These are phyloP conservation scores for Petrosia ficiformis DNA, from an alignment of 37 sponge, comb jelly and placozoan species.

Conservation along the genomic window DNA sequence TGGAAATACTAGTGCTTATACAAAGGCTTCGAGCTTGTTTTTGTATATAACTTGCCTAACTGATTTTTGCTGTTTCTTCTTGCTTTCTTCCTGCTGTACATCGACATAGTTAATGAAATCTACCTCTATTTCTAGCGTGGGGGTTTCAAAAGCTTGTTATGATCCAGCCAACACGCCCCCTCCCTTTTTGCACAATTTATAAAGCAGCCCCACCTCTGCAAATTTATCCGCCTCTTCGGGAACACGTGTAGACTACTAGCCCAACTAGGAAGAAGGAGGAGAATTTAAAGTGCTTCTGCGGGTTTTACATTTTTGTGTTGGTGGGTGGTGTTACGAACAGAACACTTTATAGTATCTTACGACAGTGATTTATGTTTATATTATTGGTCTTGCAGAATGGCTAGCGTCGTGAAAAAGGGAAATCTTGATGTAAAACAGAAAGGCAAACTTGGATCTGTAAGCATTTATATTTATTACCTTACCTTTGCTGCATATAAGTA, in stretches of 20 bases:
- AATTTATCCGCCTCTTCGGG: too few relatives aligned
- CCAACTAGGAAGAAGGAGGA: too few relatives aligned
- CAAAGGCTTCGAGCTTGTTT: not conserved
- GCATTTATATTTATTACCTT: conserved; percentile 12
- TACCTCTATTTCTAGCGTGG: too few relatives aligned
- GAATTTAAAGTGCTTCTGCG: too few relatives aligned
- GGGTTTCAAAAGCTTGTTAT: too few relatives aligned
- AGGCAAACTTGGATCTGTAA: conserved; percentile 57
- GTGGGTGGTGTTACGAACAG: not conserved
- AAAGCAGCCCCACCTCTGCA: too few relatives aligned
- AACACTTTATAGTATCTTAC: not conserved
- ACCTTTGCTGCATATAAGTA: not conserved
- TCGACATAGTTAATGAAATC: too few relatives aligned
- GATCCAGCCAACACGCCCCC: too few relatives aligned
- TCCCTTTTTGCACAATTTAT: too few relatives aligned
- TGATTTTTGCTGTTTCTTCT: not conserved
- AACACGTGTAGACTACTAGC: too few relatives aligned
- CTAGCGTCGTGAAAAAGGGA: conserved; percentile 67
- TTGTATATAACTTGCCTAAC: not conserved
- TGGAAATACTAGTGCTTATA: not conserved
- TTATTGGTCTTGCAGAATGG: too few relatives aligned
- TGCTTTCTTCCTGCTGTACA: not conserved
- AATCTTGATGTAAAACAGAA: conserved; percentile 61
- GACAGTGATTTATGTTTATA: not conserved
- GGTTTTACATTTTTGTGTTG: too few relatives aligned